Percentiles rank a stretch among this genome's conserved stretches.
Conservation (phyloP, 2,113 vertebrate species). For the human (Homo sapiens) region DNA sequence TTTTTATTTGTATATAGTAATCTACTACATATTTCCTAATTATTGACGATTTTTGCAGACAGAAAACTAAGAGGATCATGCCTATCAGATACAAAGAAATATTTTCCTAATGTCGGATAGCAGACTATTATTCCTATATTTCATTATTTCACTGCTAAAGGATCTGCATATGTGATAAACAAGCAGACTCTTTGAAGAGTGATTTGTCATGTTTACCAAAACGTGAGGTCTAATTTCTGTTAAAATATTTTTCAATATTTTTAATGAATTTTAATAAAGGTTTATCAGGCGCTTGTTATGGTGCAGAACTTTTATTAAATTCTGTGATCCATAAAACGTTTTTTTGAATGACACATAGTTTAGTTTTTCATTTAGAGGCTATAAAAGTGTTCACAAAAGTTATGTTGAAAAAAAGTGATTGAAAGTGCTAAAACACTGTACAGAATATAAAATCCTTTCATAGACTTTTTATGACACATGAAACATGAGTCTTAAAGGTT, state of each 20-base stretch:
- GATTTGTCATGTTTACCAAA: slow-evolving; percentile 80
- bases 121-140: slow-evolving; percentile 62
- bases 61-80: slow-evolving; percentile 60
- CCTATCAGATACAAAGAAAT: slow-evolving; percentile 33
- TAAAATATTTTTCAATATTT: slow-evolving; percentile 85
- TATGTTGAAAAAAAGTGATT: slow-evolving; percentile 90
- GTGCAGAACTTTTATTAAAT: slow-evolving; percentile 90
- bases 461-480: slow-evolving; percentile 92
- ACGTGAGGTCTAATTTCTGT: slow-evolving; percentile 80
- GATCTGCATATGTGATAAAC: slow-evolving; percentile 29
- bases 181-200: slow-evolving; percentile 67
- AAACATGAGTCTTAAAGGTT: slow-evolving; percentile 93
- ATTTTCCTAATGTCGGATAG: slow-evolving; percentile 50
- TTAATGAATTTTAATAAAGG: slow-evolving; percentile 90
- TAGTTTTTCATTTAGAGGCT: slow-evolving; percentile 92
- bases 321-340: slow-evolving; percentile 90
- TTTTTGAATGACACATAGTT: slow-evolving; percentile 92
- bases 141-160: slow-evolving; percentile 25
- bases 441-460: slow-evolving; percentile 93
- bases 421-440: slow-evolving; percentile 90
- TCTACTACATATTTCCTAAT: neutral
- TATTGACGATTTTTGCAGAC: slow-evolving; percentile 37
- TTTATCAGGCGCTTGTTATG: slow-evolving; percentile 90
- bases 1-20: slow-evolving; percentile 34
- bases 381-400: slow-evolving; percentile 93